These are phyloP conservation scores for Lytechinus variegatus DNA, from an alignment of 35 echinoderm and acorn worm species.

Conservation along the genomic window DNA sequence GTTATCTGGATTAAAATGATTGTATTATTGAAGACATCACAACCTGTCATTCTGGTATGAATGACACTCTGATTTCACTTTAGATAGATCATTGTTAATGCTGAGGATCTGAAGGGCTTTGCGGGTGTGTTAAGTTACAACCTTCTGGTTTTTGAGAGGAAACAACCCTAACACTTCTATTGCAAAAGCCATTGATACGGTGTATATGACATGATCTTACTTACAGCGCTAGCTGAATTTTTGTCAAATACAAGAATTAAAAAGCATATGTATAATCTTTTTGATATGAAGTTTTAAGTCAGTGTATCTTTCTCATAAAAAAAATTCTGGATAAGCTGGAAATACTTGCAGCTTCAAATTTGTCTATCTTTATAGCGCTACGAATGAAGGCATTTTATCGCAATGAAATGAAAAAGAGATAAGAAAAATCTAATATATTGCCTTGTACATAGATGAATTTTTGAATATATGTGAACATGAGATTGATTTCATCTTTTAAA, in stretches of 20 bases:
- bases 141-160: not conserved
- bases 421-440: constrained; percentile 7
- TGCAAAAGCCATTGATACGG: not conserved
- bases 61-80: not conserved
- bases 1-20: not conserved
- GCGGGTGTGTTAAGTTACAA: not conserved
- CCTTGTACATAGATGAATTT: not conserved
- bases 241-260: not conserved
- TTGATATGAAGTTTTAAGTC: not conserved
- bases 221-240: not conserved
- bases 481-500: not conserved
- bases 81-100: not conserved
- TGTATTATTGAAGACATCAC: not conserved
- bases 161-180: not conserved
- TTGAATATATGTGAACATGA: not conserved
- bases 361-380: not conserved
- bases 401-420: not conserved
- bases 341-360: not conserved
- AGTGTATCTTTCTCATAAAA: not conserved
- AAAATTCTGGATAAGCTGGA: not conserved
- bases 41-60: not conserved
- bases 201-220: not conserved
- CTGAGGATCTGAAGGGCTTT: not conserved
- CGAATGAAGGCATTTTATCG: not conserved
- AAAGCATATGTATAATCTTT: not conserved